Percentiles rank a stretch among this genome's conserved stretches.
These are phyloP conservation scores for Hylaeus anthracinus DNA, from an alignment of 1,140 invertebrate genomes.

Conservation along the genomic window DNA sequence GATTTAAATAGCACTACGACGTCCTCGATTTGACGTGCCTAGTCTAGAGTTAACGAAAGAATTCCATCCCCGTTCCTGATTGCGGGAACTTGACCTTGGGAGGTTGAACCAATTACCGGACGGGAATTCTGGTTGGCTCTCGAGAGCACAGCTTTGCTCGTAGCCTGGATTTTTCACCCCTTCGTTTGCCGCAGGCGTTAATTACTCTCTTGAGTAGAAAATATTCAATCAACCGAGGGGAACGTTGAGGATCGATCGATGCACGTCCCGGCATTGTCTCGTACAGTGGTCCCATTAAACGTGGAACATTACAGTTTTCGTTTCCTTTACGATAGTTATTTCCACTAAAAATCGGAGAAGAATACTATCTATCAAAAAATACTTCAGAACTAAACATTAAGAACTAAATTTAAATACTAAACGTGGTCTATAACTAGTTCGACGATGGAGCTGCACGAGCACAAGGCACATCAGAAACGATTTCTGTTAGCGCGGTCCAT, in stretches of 20 bases:
- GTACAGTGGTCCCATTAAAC: slow-evolving; percentile 3
- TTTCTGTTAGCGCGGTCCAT: background rate
- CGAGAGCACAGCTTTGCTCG: background rate
- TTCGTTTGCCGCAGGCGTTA: slow-evolving; percentile 24
- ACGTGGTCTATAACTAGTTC: background rate
- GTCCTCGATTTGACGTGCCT: background rate
- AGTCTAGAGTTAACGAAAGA: background rate
- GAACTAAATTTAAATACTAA: background rate
- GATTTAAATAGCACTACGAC: background rate
- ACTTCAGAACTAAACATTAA: too few relatives aligned
- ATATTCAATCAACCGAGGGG: slow-evolving; percentile 31
- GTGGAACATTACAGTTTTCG: background rate
- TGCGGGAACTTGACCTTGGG: background rate
- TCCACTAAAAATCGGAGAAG: background rate
- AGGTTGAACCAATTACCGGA: slow-evolving; percentile 10
- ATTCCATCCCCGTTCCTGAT: background rate
- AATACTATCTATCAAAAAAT: too few relatives aligned
- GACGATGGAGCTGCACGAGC: background rate
- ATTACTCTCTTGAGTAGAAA: slow-evolving; percentile 20
- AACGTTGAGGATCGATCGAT: slow-evolving; percentile 5
- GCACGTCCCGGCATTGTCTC: slow-evolving; percentile 16
- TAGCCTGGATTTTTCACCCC: background rate
- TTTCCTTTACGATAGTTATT: slow-evolving; percentile 4
- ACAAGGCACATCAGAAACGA: background rate
- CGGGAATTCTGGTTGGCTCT: background rate